phyloP scores from a whole-genome alignment of 2,888 invertebrate genomes.

The Polydrusus pterygomalis region DNA sequence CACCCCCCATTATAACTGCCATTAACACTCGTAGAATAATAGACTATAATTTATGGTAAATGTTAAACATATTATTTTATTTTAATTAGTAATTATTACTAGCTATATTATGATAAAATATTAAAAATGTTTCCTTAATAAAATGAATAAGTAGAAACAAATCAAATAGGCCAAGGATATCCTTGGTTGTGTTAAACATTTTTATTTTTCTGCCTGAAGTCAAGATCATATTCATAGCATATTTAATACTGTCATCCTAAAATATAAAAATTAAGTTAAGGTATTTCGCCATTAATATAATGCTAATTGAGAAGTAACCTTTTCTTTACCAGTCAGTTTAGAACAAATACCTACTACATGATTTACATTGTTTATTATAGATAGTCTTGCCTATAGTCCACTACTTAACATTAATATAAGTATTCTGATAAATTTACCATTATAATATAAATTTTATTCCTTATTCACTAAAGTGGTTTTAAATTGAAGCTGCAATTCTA shows the following conservation, averaged over 20 bases:
- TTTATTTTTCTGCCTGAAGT: background rate
- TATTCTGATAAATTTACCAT: too few species aligned
- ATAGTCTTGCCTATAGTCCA: background rate
- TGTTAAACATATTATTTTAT: background rate
- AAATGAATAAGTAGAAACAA: background rate
- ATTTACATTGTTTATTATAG: background rate
- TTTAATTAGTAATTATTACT: slow-evolving; percentile 13
- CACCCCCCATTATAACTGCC: too few species aligned
- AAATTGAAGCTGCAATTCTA: too few species aligned
- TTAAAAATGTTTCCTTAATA: slow-evolving; percentile 11
- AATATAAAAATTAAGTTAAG: slow-evolving; percentile 9
- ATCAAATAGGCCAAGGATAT: slow-evolving; percentile 12
- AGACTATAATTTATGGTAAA: too few species aligned
- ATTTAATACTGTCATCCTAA: background rate
- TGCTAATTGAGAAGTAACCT: background rate
- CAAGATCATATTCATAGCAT: slow-evolving; percentile 7
- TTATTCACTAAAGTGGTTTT: too few species aligned
- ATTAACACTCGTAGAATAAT: too few species aligned
- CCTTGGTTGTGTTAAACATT: slow-evolving; percentile 1
- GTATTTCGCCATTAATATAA: background rate
- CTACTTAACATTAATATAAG: too few species aligned
- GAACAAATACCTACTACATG: background rate
- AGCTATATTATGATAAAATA: background rate
- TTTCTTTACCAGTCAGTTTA: background rate
- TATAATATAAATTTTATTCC: too few species aligned